These are phyloP conservation scores for Fulmarus glacialis DNA, from an alignment of 2,113 vertebrate species.

Conservation along the genomic window DNA sequence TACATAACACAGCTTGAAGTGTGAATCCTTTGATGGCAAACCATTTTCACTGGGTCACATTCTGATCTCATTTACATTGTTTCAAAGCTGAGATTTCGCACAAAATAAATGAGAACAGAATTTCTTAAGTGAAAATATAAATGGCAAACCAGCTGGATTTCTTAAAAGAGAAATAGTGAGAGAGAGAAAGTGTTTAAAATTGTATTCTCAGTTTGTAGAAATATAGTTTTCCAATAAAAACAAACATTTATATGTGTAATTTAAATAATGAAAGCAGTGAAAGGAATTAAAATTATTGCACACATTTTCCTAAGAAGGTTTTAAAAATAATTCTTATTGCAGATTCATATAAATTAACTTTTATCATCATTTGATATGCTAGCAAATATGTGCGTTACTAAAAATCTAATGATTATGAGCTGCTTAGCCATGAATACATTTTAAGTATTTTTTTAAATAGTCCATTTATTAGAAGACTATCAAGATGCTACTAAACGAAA, in stretches of 20 bases:
- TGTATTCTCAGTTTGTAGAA: background rate
- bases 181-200: background rate
- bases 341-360: background rate
- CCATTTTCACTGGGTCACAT: constrained; percentile 37
- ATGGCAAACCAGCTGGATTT: background rate
- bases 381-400: background rate
- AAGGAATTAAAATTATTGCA: background rate
- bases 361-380: background rate
- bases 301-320: background rate
- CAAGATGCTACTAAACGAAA: background rate
- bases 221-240: background rate
- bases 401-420: background rate
- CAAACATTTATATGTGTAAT: background rate
- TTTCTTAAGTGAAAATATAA: background rate
- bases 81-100: constrained; percentile 8
- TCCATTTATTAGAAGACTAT: background rate
- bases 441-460: background rate
- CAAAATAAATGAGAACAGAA: background rate
- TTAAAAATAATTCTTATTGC: background rate
- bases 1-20: constrained; percentile 29
- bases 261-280: constrained; percentile 16
- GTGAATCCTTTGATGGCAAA: constrained; percentile 53
- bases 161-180: background rate
- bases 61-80: constrained; percentile 48
- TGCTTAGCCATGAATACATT: background rate